phyloP scores from a whole-genome alignment of 1,140 invertebrate genomes.

The Tetramorium parvispinum region DNA sequence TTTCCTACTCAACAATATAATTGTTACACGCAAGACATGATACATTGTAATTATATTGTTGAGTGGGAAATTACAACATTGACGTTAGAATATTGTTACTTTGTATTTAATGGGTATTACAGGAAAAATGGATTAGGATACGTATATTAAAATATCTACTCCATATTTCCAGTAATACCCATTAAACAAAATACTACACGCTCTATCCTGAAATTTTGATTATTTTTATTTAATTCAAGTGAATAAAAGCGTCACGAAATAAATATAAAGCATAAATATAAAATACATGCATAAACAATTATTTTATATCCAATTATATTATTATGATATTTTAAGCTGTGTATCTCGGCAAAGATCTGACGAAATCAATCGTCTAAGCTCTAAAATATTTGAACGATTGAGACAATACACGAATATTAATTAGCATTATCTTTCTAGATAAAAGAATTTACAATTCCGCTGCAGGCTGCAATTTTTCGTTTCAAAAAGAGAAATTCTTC shows the following conservation, averaged over 20 bases:
- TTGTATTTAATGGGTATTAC: not conserved
- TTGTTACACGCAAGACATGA: too few species aligned
- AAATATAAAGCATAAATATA: conserved; percentile 10
- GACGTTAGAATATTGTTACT: too few species aligned
- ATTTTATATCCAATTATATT: not conserved
- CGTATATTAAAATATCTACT: not conserved
- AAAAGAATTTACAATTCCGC: not conserved
- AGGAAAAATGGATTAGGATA: not conserved
- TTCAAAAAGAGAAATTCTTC: conserved; percentile 1
- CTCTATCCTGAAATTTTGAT: not conserved
- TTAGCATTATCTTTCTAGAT: not conserved
- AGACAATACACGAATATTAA: not conserved
- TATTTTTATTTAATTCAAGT: not conserved
- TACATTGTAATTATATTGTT: too few species aligned
- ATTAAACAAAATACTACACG: too few species aligned
- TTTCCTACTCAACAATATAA: too few species aligned
- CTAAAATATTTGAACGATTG: not conserved
- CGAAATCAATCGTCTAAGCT: not conserved
- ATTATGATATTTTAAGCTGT: not conserved
- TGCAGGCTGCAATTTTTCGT: not conserved
- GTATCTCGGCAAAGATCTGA: not conserved
- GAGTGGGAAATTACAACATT: too few species aligned
- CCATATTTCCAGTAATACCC: too few species aligned
- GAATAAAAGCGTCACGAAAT: not conserved
- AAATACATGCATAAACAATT: not conserved